Conservation (phyloP, 2,113 vertebrate species). For the Maccullochella peelii region DNA sequence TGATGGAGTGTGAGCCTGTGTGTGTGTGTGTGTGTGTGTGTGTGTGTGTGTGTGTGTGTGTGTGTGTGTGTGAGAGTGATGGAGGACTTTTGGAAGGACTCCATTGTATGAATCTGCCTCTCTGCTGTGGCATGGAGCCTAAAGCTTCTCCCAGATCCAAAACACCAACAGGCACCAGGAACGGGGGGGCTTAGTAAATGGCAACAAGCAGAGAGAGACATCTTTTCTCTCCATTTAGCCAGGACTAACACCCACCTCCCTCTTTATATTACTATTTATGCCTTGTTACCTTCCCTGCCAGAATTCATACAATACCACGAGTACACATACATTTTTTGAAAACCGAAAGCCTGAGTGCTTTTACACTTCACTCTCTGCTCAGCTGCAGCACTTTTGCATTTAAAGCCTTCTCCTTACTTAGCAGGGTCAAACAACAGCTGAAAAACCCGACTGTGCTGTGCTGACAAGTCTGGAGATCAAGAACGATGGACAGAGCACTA, state of each 20-base stretch:
- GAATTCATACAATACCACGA: constrained; percentile 26
- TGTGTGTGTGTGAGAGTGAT: constrained; percentile 33
- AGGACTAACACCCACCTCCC: constrained; percentile 54
- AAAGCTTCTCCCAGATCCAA: constrained; percentile 61
- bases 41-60: constrained; percentile 23
- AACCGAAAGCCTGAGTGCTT: constrained; percentile 13
- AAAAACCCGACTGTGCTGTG: background rate
- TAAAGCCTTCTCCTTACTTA: constrained; percentile 36
- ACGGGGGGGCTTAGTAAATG: constrained; percentile 36
- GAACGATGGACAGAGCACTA: background rate
- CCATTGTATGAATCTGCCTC: constrained; percentile 68
- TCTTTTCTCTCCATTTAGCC: constrained; percentile 48
- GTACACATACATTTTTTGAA: constrained; percentile 2
- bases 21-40: constrained; percentile 17
- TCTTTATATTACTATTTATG: constrained; percentile 47
- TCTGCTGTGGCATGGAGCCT: constrained; percentile 62
- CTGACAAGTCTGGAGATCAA: constrained; percentile 27
- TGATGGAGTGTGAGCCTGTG: constrained; percentile 56
- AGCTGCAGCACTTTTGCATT: constrained; percentile 34
- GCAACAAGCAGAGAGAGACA: constrained; percentile 23
- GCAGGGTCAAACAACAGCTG: constrained; percentile 17
- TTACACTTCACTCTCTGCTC: constrained; percentile 28
- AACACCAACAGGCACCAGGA: constrained; percentile 61
- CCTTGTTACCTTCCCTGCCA: constrained; percentile 19
- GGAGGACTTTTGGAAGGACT: constrained; percentile 75